Percentiles rank a stretch among this genome's conserved stretches.
Conservation (phyloP, 2,113 vertebrate genomes). For the Coptodon rendalli region DNA sequence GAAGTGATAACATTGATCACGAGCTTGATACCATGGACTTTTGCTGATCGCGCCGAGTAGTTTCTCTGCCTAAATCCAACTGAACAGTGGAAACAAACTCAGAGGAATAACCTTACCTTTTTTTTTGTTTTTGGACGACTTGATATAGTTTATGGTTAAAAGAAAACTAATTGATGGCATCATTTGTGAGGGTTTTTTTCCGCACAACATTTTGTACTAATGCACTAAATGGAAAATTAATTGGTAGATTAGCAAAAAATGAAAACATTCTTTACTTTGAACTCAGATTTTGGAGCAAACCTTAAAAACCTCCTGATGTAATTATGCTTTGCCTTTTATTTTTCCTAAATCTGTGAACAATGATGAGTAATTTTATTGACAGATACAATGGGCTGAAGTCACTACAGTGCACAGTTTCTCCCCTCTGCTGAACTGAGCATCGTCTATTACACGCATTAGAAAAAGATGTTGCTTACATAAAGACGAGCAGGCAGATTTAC, state of each 20-base stretch:
- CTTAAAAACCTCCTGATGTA: not conserved
- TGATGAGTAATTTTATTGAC: not conserved
- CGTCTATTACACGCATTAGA: slow-evolving; percentile 1
- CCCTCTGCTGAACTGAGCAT: not conserved
- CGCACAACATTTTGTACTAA: not conserved
- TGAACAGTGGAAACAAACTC: not conserved
- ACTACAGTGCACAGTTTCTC: not conserved
- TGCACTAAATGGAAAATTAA: not conserved
- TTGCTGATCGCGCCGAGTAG: not conserved
- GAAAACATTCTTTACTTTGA: not conserved
- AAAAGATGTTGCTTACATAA: not conserved
- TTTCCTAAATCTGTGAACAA: not conserved
- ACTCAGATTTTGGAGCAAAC: not conserved
- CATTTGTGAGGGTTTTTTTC: not conserved
- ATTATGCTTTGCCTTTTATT: not conserved
- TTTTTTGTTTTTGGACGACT: not conserved
- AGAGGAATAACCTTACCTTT: not conserved
- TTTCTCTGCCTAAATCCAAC: not conserved
- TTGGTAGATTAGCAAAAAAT: not conserved
- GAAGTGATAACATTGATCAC: not conserved
- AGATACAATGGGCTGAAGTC: not conserved
- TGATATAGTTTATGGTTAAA: not conserved
- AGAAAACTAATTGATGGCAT: not conserved
- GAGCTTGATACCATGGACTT: not conserved
- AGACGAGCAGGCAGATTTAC: slow-evolving; percentile 17